Evolutionary conservation across 2,888 invertebrate species (phyloP).

Genomic region (Papilio demoleus): DNA sequence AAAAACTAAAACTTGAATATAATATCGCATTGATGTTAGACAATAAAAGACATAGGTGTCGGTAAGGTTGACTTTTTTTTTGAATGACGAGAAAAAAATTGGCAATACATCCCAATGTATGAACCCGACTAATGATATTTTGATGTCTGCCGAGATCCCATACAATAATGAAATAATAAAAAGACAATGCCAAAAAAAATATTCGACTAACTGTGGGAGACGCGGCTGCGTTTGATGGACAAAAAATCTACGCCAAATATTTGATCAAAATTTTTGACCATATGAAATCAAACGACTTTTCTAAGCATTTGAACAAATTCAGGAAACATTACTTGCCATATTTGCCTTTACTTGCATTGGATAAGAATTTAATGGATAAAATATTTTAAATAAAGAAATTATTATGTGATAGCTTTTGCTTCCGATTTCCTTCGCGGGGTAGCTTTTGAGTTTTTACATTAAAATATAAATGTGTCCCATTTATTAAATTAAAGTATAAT

Average conservation of each 20-base stretch:
- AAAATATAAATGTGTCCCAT: too few relatives aligned
- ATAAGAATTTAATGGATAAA: too few relatives aligned
- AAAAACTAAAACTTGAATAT: slow-evolving; percentile 41
- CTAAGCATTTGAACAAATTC: neutral
- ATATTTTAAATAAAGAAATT: too few relatives aligned
- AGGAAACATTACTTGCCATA: too few relatives aligned
- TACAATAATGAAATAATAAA: slow-evolving; percentile 74
- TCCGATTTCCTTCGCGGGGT: too few relatives aligned
- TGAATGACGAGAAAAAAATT: slow-evolving; percentile 77
- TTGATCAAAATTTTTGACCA: slow-evolving; percentile 12
- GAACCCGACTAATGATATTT: slow-evolving; percentile 74
- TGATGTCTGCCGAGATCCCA: slow-evolving; percentile 69
- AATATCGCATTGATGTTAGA: slow-evolving; percentile 56
- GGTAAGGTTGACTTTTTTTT: slow-evolving; percentile 60
- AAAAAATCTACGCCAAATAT: slow-evolving; percentile 45
- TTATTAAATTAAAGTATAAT: too few relatives aligned
- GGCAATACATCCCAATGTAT: slow-evolving; percentile 69
- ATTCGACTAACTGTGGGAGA: slow-evolving; percentile 58
- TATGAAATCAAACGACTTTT: neutral
- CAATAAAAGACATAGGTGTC: slow-evolving; percentile 58
- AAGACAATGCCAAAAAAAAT: slow-evolving; percentile 57
- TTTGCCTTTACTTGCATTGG: too few relatives aligned
- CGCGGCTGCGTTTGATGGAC: slow-evolving; percentile 46
- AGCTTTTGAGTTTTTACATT: too few relatives aligned
- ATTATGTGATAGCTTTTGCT: too few relatives aligned